phyloP scores from a whole-genome alignment of 2,797 vertebrate genomes.

The Sciurus carolinensis region DNA sequence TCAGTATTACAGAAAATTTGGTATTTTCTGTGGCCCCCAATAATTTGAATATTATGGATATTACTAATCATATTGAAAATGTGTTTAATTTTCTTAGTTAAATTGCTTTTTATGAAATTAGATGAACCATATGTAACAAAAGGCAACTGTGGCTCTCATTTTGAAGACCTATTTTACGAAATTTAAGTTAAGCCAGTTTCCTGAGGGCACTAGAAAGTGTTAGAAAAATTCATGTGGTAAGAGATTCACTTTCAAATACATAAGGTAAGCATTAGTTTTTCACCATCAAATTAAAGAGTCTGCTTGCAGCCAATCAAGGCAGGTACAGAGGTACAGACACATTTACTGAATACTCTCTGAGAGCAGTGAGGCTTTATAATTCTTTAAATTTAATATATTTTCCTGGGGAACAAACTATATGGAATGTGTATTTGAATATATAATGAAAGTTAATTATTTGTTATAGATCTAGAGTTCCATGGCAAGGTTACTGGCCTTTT shows the following conservation, averaged over 20 bases:
- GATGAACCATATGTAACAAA: constrained; percentile 60
- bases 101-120: constrained; percentile 72
- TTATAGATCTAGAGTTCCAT: neutral
- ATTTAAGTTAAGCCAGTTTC: constrained; percentile 72
- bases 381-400: constrained; percentile 56
- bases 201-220: constrained; percentile 59
- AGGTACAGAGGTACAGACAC: constrained; percentile 43
- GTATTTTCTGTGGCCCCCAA: constrained; percentile 26
- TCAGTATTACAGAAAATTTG: constrained; percentile 50
- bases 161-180: constrained; percentile 70
- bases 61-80: constrained; percentile 69
- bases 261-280: constrained; percentile 74
- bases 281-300: constrained; percentile 57
- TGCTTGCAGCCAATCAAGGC: constrained; percentile 63
- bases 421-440: constrained; percentile 41
- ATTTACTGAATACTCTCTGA: constrained; percentile 55
- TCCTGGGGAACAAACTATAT: constrained; percentile 10
- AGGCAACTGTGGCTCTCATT: constrained; percentile 64
- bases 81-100: constrained; percentile 63
- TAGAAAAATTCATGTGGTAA: constrained; percentile 55
- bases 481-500: constrained; percentile 47
- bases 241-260: constrained; percentile 73
- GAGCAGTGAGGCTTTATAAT: neutral
- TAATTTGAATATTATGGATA: constrained; percentile 65
- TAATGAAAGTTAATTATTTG: constrained; percentile 72